Conservation (phyloP, 23 tunicate genomes). For the Diplosoma virens region DNA sequence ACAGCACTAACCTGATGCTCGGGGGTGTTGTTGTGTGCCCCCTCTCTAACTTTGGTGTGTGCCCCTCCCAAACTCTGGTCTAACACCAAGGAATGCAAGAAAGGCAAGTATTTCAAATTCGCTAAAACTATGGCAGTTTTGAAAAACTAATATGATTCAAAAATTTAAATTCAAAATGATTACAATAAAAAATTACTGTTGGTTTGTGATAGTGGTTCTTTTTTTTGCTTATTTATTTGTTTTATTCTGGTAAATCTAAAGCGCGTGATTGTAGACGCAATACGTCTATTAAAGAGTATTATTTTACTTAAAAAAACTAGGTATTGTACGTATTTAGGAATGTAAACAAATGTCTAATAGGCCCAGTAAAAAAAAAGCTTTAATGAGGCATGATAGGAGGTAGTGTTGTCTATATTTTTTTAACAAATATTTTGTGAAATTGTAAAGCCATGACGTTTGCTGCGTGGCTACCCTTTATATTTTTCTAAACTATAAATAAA, state of each 20-base stretch:
- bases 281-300: background rate
- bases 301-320: background rate
- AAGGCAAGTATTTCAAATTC: too few relatives aligned
- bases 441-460: too few relatives aligned
- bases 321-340: background rate
- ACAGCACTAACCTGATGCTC: too few relatives aligned
- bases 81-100: background rate
- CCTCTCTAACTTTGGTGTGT: too few relatives aligned
- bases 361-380: background rate
- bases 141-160: background rate
- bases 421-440: background rate
- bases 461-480: background rate
- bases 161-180: background rate
- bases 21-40: too few relatives aligned
- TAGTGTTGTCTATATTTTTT: too few relatives aligned
- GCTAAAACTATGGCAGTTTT: background rate
- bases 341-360: too few relatives aligned
- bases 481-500: background rate
- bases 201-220: background rate
- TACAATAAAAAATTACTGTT: background rate
- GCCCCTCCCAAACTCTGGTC: background rate
- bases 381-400: background rate
- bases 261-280: background rate
- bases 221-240: background rate
- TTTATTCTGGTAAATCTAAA: background rate